A percentile compares a stretch with the other conserved stretches of the same genome.
Conservation (phyloP, 1,140 invertebrate genomes). For the Drosophila lini region DNA sequence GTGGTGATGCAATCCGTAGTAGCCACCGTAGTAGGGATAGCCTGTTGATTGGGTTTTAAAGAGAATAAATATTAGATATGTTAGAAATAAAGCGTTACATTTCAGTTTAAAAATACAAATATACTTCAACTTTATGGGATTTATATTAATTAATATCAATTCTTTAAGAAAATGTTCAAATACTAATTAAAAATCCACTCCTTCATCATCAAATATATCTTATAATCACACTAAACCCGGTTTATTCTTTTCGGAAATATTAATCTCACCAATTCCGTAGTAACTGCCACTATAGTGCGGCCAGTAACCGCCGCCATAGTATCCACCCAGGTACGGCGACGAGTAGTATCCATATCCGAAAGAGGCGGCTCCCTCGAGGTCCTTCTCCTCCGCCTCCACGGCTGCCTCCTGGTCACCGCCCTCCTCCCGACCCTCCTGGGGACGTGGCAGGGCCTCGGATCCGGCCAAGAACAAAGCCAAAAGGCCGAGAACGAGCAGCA, state of each 20-base stretch:
- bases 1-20: constrained; percentile 73
- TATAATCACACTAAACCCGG: too few species aligned
- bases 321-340: constrained; percentile 66
- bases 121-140: too few species aligned
- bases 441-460: constrained; percentile 55
- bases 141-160: too few species aligned
- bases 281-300: constrained; percentile 63
- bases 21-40: constrained; percentile 81
- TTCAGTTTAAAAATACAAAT: too few species aligned
- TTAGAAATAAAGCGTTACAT: too few species aligned
- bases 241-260: too few species aligned
- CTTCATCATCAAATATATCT: too few species aligned
- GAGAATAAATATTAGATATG: not conserved
- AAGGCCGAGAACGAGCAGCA: constrained; percentile 54
- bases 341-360: constrained; percentile 77
- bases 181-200: too few species aligned
- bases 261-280: constrained; percentile 63
- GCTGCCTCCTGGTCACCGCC: constrained; percentile 59
- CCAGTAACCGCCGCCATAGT: constrained; percentile 59
- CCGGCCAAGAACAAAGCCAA: constrained; percentile 43
- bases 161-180: too few species aligned
- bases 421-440: constrained; percentile 55
- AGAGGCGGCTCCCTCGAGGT: constrained; percentile 73
- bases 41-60: constrained; percentile 30
- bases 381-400: constrained; percentile 70